Percentiles rank a stretch among this genome's conserved stretches.
Conservation (phyloP, 2,113 vertebrate species). For the Forbesichthys agassizii region DNA sequence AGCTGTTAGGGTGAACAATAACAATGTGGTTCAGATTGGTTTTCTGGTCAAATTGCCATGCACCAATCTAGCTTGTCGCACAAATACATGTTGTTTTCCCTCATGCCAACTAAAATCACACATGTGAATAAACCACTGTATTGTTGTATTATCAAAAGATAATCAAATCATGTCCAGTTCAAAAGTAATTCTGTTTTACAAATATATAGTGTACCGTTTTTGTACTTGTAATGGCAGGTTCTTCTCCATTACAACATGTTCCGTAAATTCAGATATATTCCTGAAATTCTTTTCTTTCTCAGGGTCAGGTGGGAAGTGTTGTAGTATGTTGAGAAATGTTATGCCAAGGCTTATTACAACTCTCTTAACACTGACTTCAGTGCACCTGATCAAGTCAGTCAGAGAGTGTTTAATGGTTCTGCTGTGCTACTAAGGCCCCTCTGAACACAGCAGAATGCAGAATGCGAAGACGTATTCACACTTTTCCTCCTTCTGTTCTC, state of each 20-base stretch:
- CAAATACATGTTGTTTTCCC: too few relatives aligned
- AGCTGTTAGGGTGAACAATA: too few relatives aligned
- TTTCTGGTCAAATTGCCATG: too few relatives aligned
- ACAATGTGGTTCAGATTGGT: too few relatives aligned
- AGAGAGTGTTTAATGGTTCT: neutral
- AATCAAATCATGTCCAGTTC: too few relatives aligned
- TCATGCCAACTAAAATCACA: too few relatives aligned
- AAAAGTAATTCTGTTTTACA: too few relatives aligned
- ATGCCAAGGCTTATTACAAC: neutral
- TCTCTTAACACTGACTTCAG: neutral
- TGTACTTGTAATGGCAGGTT: neutral
- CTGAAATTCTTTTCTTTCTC: neutral
- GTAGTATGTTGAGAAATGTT: too few relatives aligned
- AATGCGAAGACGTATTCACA: conserved; percentile 7
- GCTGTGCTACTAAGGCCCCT: neutral
- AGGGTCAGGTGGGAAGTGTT: neutral
- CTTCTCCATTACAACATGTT: neutral
- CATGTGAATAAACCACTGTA: too few relatives aligned
- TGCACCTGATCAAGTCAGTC: neutral
- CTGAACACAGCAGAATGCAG: neutral
- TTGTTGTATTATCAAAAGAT: too few relatives aligned
- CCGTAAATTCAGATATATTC: neutral
- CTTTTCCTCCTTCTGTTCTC: neutral
- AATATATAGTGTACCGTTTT: neutral
- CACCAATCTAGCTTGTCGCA: too few relatives aligned